Evolutionary conservation across 30 jellyfish, hydroid and myxozoan species (phyloP).

Genomic region (Euphysa ruthae): DNA sequence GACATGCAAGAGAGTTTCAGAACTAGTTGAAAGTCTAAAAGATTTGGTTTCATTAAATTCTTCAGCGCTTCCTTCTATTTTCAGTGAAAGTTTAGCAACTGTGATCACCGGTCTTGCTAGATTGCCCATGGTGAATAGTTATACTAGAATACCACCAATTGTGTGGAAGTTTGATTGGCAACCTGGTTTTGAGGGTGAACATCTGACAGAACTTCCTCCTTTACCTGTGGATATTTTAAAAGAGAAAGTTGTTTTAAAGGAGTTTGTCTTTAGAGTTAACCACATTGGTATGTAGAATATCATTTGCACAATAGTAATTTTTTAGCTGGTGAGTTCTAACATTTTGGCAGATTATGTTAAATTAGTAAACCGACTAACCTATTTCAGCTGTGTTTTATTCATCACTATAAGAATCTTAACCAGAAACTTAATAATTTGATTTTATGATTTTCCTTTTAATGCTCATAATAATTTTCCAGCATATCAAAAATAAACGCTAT

Average conservation of each 20-base stretch:
- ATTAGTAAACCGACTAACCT: too few relatives aligned
- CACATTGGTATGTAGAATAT: constrained; percentile 71
- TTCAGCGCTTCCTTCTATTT: constrained; percentile 31
- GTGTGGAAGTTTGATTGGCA: constrained; percentile 93
- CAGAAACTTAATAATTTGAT: too few relatives aligned
- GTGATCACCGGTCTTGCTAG: constrained; percentile 79
- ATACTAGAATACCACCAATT: constrained; percentile 82
- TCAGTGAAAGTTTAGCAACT: constrained; percentile 32
- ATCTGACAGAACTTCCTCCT: constrained; percentile 80
- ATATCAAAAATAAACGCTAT: too few relatives aligned
- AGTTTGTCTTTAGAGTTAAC: constrained; percentile 79
- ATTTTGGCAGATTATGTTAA: too few relatives aligned
- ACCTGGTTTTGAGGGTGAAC: constrained; percentile 61
- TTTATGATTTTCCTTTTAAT: too few relatives aligned
- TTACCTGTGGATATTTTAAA: constrained; percentile 82
- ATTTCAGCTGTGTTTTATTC: too few relatives aligned
- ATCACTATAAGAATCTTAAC: too few relatives aligned
- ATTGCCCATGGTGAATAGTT: constrained; percentile 67
- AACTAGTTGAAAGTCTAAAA: constrained; percentile 59
- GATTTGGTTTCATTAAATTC: not conserved
- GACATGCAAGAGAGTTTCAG: constrained; percentile 59
- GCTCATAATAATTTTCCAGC: too few relatives aligned
- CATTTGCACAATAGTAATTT: too few relatives aligned
- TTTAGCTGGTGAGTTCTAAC: too few relatives aligned
- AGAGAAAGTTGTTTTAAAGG: constrained; percentile 79